These are phyloP conservation scores for Alligator mississippiensis DNA, from an alignment of 2,113 vertebrate species.

Conservation along the genomic window DNA sequence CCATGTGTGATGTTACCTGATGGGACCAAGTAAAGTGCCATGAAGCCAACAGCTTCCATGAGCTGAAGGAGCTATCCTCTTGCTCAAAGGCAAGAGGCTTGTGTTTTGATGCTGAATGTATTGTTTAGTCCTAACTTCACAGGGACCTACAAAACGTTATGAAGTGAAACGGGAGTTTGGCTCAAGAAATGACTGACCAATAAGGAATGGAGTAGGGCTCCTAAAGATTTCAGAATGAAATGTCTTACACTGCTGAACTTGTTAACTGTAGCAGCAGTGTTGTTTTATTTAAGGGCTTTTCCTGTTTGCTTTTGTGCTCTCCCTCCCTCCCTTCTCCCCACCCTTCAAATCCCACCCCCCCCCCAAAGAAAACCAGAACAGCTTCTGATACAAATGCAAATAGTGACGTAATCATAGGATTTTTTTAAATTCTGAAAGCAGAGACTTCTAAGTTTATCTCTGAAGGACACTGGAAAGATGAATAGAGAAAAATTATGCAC, in stretches of 20 bases:
- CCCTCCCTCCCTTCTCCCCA: not conserved
- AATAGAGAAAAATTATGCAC: slow-evolving; percentile 75
- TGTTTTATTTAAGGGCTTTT: not conserved
- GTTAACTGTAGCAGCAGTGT: accelerated
- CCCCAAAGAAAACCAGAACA: not conserved
- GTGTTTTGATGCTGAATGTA: accelerated
- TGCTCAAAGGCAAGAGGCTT: not conserved
- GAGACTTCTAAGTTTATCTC: slow-evolving; percentile 75
- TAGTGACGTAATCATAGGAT: slow-evolving; percentile 43
- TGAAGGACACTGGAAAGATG: slow-evolving; percentile 74
- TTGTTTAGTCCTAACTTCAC: accelerated
- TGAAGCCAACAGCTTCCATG: not conserved
- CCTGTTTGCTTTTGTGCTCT: not conserved
- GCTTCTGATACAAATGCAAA: slow-evolving; percentile 61
- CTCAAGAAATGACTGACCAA: not conserved
- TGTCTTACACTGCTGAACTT: accelerated
- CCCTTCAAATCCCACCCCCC: not conserved
- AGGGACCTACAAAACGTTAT: not conserved
- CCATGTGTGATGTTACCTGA: accelerated
- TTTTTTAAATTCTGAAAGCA: slow-evolving; percentile 68
- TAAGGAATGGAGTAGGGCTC: accelerated
- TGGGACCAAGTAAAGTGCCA: not conserved
- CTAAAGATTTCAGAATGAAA: not conserved
- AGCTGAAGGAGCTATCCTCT: not conserved
- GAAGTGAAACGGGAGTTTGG: not conserved